phyloP scores from a whole-genome alignment of 2,888 invertebrate genomes.

The Ferrisia virgata region DNA sequence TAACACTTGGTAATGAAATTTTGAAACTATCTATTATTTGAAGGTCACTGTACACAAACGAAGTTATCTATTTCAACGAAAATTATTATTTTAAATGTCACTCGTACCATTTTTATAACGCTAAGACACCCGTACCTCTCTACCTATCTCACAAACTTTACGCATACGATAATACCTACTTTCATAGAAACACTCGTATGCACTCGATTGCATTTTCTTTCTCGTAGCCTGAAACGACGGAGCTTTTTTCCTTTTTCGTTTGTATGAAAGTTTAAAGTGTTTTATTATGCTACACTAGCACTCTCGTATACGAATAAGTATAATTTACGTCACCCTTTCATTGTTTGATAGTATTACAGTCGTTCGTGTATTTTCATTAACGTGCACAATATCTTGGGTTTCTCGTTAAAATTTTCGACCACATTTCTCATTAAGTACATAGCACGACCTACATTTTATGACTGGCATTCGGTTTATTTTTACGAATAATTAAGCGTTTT shows the following conservation, averaged over 20 bases:
- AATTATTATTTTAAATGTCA: no score
- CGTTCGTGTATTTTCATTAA: neutral
- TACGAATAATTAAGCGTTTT: neutral
- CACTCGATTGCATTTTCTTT: neutral
- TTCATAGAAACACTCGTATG: neutral
- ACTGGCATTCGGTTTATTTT: neutral
- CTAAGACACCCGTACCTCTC: no score
- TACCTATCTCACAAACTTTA: no score
- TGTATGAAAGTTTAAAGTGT: neutral
- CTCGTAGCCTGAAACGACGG: neutral
- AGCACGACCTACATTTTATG: neutral
- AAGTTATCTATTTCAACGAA: no score
- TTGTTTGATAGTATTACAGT: neutral
- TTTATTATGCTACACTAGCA: neutral
- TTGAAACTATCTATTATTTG: no score
- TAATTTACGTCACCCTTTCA: neutral
- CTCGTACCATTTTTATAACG: no score
- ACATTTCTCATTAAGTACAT: neutral
- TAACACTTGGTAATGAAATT: no score
- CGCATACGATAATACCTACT: neutral
- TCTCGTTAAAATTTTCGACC: constrained; percentile 10
- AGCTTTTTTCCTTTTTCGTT: neutral
- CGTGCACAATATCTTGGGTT: neutral
- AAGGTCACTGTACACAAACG: no score
- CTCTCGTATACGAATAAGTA: neutral